Evolutionary conservation across 2,797 vertebrate genomes (phyloP).

Genomic region (Micropoecilia bifurca): DNA sequence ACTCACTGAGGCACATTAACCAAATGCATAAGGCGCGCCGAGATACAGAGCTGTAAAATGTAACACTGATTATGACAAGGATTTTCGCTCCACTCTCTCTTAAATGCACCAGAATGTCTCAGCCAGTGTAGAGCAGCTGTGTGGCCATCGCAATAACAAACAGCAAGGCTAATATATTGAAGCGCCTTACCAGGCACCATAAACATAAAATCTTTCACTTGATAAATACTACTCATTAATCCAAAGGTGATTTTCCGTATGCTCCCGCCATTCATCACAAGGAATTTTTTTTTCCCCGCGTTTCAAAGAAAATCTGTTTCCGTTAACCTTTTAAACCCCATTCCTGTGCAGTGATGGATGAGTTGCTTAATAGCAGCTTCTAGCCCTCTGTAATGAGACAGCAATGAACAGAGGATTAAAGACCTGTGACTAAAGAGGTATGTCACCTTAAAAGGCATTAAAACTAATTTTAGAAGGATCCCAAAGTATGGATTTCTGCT

Average conservation of each 20-base stretch:
- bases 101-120: slow-evolving; percentile 29
- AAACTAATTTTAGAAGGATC: slow-evolving; percentile 45
- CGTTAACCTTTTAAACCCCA: slow-evolving; percentile 82
- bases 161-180: slow-evolving; percentile 52
- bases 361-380: slow-evolving; percentile 76
- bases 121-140: background rate
- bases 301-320: slow-evolving; percentile 75
- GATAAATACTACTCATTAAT: slow-evolving; percentile 83
- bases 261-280: slow-evolving; percentile 75
- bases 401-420: slow-evolving; percentile 75
- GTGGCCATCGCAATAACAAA: slow-evolving; percentile 20
- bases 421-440: slow-evolving; percentile 62
- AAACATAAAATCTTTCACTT: slow-evolving; percentile 55
- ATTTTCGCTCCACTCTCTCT: slow-evolving; percentile 31
- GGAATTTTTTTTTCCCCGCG: slow-evolving; percentile 52
- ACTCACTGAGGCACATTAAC: slow-evolving; percentile 52
- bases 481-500: slow-evolving; percentile 21
- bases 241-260: slow-evolving; percentile 73
- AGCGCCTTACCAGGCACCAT: slow-evolving; percentile 27
- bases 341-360: slow-evolving; percentile 79
- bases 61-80: slow-evolving; percentile 49
- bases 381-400: slow-evolving; percentile 77
- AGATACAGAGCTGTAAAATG: slow-evolving; percentile 33
- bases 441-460: slow-evolving; percentile 52
- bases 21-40: slow-evolving; percentile 43